Conservation (phyloP, 2,113 vertebrate species). For the Mormoops blainvillei region DNA sequence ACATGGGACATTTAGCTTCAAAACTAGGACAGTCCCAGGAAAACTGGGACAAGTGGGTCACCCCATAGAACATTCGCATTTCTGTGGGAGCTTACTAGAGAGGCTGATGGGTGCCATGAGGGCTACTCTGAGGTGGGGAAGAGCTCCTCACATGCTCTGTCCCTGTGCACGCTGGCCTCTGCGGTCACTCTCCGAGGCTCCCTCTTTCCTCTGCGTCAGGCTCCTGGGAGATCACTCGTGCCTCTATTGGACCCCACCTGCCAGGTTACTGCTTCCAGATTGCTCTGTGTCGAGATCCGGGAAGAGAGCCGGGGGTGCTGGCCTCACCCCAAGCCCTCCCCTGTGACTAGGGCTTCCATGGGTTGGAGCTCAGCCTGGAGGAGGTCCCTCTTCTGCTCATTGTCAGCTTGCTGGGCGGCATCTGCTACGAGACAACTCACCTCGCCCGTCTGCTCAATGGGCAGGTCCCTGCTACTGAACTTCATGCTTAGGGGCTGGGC, state of each 20-base stretch:
- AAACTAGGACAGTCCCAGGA: neutral
- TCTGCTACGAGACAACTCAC: neutral
- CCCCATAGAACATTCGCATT: accelerated
- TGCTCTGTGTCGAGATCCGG: neutral
- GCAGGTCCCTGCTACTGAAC: neutral
- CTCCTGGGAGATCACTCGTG: neutral
- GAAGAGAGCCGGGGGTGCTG: accelerated
- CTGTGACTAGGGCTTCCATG: neutral
- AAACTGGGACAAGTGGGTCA: accelerated
- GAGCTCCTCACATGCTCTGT: neutral
- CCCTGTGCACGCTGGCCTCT: neutral
- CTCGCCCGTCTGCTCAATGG: neutral
- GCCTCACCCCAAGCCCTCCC: no score
- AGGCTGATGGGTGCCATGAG: accelerated
- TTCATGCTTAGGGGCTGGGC: neutral
- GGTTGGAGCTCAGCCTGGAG: neutral
- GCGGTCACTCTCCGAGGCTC: accelerated
- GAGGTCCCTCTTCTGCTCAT: neutral
- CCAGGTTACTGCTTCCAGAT: neutral
- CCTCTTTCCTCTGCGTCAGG: neutral
- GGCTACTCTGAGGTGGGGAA: accelerated
- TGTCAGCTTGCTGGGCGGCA: neutral
- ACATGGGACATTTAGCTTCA: neutral
- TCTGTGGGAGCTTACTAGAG: neutral
- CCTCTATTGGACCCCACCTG: neutral